phyloP scores from a whole-genome alignment of 2,888 invertebrate genomes.

The Aproaerema taeniolella region DNA sequence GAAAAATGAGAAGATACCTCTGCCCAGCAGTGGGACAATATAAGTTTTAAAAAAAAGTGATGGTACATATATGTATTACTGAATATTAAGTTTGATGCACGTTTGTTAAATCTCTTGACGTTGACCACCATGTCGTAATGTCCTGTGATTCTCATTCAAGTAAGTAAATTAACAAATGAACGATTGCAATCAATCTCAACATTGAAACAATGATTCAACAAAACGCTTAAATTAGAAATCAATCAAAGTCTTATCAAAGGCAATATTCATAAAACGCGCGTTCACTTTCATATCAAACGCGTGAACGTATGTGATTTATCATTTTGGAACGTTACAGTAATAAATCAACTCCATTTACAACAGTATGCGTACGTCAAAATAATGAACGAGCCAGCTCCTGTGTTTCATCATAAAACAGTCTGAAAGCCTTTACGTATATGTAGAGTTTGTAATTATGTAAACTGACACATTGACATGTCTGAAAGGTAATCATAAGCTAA shows the following conservation, averaged over 20 bases:
- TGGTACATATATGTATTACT: too few relatives aligned
- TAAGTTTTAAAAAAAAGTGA: too few relatives aligned
- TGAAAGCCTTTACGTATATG: slow-evolving; percentile 59
- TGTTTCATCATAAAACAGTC: slow-evolving; percentile 50
- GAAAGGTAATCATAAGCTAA: slow-evolving; percentile 77
- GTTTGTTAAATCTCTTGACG: too few relatives aligned
- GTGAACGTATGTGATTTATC: slow-evolving; percentile 59
- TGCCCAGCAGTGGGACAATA: too few relatives aligned
- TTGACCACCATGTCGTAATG: too few relatives aligned
- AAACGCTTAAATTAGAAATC: too few relatives aligned
- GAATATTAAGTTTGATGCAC: too few relatives aligned
- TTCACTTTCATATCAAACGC: slow-evolving; percentile 34
- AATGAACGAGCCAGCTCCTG: slow-evolving; percentile 51
- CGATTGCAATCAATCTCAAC: too few relatives aligned
- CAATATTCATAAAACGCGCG: slow-evolving; percentile 24
- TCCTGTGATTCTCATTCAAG: too few relatives aligned
- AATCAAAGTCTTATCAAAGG: slow-evolving; percentile 1
- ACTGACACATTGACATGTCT: slow-evolving; percentile 73
- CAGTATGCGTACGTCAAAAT: slow-evolving; percentile 47
- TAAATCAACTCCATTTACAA: slow-evolving; percentile 61
- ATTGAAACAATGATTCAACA: too few relatives aligned
- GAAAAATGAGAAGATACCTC: too few relatives aligned
- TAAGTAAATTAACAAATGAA: too few relatives aligned
- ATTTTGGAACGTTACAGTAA: slow-evolving; percentile 46
- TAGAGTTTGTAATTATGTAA: slow-evolving; percentile 68